Base-by-base conservation (phyloP, 2,113 vertebrate genomes). In the Propithecus coquereli region DNA sequence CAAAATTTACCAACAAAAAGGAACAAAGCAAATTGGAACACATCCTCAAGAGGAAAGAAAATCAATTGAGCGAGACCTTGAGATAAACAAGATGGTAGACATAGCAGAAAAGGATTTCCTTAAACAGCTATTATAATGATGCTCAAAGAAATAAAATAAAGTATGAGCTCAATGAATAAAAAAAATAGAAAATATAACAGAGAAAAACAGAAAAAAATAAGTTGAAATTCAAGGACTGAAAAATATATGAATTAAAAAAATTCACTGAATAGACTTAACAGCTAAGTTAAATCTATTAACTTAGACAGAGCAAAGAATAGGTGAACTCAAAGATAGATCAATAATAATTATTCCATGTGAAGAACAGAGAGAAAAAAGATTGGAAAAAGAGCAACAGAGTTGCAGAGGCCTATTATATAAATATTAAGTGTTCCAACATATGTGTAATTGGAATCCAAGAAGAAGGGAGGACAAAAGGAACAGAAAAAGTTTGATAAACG, bases 181-280 rank as follows among this genome's bases (percentile, higher is more conserved):
- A 66, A 52, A 82, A 68, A 76, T 9, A 63, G 57, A 86, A 89
- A 92, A 54, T 27, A 20, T 89, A 92, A 71, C 90, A 87, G 20
- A 68, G 16, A 91, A 90, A 80, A 94, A 63, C 0, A 77, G 70
- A 76, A 1, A 23, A 63, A 94, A 85, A 6, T 45, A 84, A 74
- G 79, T 2, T 47, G 40, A 83, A 94, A 88, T 94, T 59, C 7
- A 12, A 59, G 54, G 66, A 89, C 16, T 52, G 20, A 87, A 95
- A 95, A 86, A 65, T 73, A 83, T 1, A 87, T 84, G 68, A 94
- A 87, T 40, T 73, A 23, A 57, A 91, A 86, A 65, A 85, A 85
- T 57, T 89, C n/a, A 86, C 30, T 59, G 2, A 50, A 50, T 71
- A 8, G 13, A 66, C 7, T 76, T 89, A 84, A 43, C 17, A 90